Percentiles rank a stretch among this genome's conserved stretches.
Conservation (phyloP, 2,113 vertebrate species). For the Leptobrachium ailaonicum region DNA sequence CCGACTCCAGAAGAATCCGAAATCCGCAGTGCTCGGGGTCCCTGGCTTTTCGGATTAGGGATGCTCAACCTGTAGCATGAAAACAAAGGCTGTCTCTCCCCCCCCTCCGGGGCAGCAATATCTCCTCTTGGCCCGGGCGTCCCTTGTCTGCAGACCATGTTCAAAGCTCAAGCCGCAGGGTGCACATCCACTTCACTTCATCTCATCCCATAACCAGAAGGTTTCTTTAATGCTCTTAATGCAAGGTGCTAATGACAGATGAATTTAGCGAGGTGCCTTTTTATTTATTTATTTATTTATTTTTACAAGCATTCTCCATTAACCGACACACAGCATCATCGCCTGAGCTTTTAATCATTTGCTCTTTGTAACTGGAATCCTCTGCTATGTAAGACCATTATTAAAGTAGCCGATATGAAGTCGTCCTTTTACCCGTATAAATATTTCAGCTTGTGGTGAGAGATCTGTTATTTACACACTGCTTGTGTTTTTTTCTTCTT, state of each 20-base stretch:
- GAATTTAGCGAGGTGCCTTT: background rate
- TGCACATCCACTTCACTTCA: no score
- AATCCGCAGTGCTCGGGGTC: no score
- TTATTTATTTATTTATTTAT: background rate
- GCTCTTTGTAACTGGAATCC: background rate
- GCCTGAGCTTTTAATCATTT: background rate
- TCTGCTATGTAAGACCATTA: background rate
- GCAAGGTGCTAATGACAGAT: background rate
- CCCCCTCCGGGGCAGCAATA: no score
- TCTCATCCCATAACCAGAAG: background rate
- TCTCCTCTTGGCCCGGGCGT: no score
- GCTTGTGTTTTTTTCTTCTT: background rate
- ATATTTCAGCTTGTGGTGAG: slow-evolving; percentile 55
- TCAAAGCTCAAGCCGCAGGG: no score
- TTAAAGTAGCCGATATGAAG: background rate
- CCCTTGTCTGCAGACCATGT: no score
- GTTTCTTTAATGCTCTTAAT: background rate
- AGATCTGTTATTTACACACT: slow-evolving; percentile 66
- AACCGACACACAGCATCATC: background rate
- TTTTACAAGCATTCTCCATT: background rate
- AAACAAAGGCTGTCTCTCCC: no score
- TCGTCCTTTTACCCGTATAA: background rate
- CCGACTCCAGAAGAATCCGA: no score
- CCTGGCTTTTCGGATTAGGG: no score
- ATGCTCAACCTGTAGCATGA: no score